Evolutionary conservation across 2,888 invertebrate species (phyloP).

Genomic region (Phania funesta): DNA sequence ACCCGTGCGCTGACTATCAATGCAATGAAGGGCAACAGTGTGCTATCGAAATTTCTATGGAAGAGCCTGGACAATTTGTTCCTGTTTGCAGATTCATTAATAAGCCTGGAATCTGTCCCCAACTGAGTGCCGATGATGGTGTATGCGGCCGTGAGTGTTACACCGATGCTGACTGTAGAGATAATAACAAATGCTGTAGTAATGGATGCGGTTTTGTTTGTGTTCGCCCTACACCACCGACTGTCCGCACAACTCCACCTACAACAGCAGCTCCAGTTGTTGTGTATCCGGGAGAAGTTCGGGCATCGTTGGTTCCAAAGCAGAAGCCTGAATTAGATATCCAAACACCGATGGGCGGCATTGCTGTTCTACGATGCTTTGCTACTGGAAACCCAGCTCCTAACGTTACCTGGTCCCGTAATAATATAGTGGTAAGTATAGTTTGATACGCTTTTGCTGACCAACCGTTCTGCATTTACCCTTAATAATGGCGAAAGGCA

Average conservation of each 20-base stretch:
- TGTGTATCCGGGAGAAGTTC: conserved; percentile 75
- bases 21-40: conserved; percentile 87
- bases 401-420: conserved; percentile 88
- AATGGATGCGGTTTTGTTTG: conserved; percentile 90
- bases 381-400: conserved; percentile 90
- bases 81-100: conserved; percentile 80
- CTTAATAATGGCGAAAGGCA: too few relatives aligned
- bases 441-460: neutral
- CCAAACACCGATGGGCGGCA: conserved; percentile 86
- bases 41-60: conserved; percentile 82
- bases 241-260: conserved; percentile 79
- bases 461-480: too few relatives aligned
- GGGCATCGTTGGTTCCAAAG: conserved; percentile 81
- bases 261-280: conserved; percentile 79
- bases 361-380: conserved; percentile 87
- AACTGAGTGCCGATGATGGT: conserved; percentile 77
- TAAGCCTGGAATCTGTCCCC: conserved; percentile 87
- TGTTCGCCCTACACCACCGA: conserved; percentile 81
- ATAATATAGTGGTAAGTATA: conserved; percentile 84
- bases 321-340: conserved; percentile 83
- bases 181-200: conserved; percentile 89
- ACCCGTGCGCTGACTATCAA: conserved; percentile 85
- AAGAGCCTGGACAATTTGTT: conserved; percentile 73
- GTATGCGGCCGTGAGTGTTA: conserved; percentile 87
- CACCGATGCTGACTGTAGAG: conserved; percentile 90